A percentile compares a stretch with the other conserved stretches of the same genome.
phyloP scores from a whole-genome alignment of 2,888 invertebrate species.

The Byasa hedistus region DNA sequence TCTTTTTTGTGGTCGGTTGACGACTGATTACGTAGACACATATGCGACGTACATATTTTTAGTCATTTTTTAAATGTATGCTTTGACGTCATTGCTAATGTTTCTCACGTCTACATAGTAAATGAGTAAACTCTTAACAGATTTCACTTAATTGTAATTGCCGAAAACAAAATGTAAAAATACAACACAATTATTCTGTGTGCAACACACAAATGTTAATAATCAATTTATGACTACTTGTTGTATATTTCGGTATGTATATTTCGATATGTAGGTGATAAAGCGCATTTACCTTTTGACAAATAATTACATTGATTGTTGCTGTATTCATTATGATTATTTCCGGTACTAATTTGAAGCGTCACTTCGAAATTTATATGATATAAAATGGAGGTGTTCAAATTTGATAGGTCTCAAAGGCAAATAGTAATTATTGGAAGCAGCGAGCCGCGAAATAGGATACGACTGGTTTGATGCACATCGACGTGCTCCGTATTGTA shows the following conservation, averaged over 20 bases:
- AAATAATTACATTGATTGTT: neutral
- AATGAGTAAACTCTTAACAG: neutral
- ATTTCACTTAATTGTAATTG: neutral
- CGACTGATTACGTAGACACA: neutral
- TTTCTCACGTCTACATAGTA: neutral
- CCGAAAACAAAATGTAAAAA: too few species aligned
- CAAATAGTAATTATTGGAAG: conserved; percentile 55
- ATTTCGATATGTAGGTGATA: too few species aligned
- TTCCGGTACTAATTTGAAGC: conserved; percentile 17
- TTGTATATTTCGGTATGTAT: neutral
- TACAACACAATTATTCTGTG: too few species aligned
- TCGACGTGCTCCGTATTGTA: conserved; percentile 30
- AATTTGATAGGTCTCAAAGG: conserved; percentile 48
- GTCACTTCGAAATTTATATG: conserved; percentile 30
- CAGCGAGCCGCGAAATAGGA: conserved; percentile 66
- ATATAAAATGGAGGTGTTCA: neutral
- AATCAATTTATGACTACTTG: neutral
- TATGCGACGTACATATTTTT: neutral
- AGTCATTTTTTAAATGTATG: neutral
- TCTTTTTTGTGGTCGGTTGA: neutral
- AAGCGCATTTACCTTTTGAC: neutral
- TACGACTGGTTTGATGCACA: conserved; percentile 40
- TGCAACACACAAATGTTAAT: too few species aligned
- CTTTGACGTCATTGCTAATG: neutral
- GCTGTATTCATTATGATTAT: neutral